Conservation (phyloP, 1,140 invertebrate genomes). For the Hylyphantes graminicola region DNA sequence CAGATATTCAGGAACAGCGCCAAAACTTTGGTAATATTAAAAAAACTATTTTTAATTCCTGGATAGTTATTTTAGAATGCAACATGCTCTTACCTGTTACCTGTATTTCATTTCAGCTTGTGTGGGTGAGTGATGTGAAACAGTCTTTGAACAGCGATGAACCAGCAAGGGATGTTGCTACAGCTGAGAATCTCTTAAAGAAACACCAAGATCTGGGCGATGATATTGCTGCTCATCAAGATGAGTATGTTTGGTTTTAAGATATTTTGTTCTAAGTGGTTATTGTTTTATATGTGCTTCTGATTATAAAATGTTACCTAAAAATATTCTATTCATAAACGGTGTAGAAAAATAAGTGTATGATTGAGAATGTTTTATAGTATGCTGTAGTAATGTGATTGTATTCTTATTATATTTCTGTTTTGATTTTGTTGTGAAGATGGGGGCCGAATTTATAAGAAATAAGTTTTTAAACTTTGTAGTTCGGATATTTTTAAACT, state of each 20-base stretch:
- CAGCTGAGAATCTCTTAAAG: conserved; percentile 90
- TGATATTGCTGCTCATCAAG: conserved; percentile 90
- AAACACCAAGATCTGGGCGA: conserved; percentile 90
- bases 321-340: background rate
- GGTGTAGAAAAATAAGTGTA: background rate
- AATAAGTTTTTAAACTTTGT: no score
- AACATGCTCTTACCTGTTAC: background rate
- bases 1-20: conserved; percentile 92
- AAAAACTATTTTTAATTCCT: background rate
- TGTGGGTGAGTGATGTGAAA: conserved; percentile 83
- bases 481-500: no score
- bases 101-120: conserved; percentile 68
- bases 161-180: conserved; percentile 85
- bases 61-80: no score
- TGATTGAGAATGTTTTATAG: no score
- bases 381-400: no score
- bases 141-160: conserved; percentile 85
- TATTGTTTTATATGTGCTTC: background rate
- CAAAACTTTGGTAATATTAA: conserved; percentile 75
- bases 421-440: no score
- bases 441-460: no score
- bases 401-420: no score
- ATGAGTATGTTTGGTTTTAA: conserved; percentile 73
- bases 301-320: background rate
- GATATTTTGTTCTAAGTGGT: no score